These are phyloP conservation scores for Xestia xanthographa DNA, from an alignment of 2,888 invertebrate species.

Conservation along the genomic window DNA sequence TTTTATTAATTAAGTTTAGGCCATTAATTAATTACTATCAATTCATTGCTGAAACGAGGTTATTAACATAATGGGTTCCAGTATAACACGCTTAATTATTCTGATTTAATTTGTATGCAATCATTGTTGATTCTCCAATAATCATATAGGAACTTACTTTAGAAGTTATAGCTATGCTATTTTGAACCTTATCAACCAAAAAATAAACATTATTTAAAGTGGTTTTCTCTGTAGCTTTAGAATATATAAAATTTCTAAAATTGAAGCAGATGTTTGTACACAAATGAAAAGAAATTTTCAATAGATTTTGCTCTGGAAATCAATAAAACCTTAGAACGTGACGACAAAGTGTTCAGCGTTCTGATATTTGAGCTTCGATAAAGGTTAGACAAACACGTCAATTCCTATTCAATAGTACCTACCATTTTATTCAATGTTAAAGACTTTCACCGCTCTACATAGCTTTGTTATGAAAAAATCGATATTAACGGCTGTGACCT, in stretches of 20 bases:
- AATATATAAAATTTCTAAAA: background rate
- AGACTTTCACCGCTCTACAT: constrained; percentile 3
- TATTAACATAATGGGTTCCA: constrained; percentile 39
- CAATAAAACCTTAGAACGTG: constrained; percentile 15
- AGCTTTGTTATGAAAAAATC: constrained; percentile 34
- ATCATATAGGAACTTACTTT: background rate
- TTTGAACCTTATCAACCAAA: background rate
- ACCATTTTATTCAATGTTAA: constrained; percentile 26
- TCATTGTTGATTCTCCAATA: background rate
- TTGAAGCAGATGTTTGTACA: background rate
- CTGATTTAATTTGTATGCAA: constrained; percentile 17
- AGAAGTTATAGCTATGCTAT: background rate
- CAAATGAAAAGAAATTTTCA: constrained; percentile 4
- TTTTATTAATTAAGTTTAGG: constrained; percentile 23
- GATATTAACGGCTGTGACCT: constrained; percentile 41
- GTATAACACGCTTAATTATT: constrained; percentile 20
- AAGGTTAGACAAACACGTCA: constrained; percentile 33
- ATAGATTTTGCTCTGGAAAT: background rate
- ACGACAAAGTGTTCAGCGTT: constrained; percentile 6
- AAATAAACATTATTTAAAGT: background rate
- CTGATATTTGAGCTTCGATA: constrained; percentile 19
- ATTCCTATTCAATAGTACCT: constrained; percentile 21
- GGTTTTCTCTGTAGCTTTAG: background rate
- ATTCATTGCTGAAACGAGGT: constrained; percentile 19
- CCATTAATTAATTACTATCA: constrained; percentile 32